Evolutionary conservation across 2,888 invertebrate genomes (phyloP), one percentile per base, ranked within the genome.

Genomic region (Lamellibrachia satsuma): DNA sequence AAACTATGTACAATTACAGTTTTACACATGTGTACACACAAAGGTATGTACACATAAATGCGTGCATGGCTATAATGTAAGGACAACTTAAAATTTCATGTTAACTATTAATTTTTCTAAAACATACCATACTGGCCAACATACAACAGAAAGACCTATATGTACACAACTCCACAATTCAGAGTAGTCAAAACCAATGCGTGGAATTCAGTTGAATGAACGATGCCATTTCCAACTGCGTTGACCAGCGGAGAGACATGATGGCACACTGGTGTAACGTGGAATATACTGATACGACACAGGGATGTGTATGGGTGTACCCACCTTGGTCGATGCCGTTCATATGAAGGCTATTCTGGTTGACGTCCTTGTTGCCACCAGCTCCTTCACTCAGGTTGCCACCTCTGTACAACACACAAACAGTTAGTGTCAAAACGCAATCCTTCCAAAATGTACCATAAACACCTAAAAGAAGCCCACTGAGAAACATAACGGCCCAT

Each of bases 241-340:
- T 22, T 75, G 75, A 75, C 75, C 75, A 75, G 75, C n/a, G 15
- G 75, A 22, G 3, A n/a, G 22, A 22, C 75, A 75, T 1, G 75
- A 75, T 75, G 15, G 6, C 39, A 39, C 39, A 39, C 39, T 39
- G 15, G 15, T 75, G 6, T 22, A 15, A 75, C 22, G 75, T 22
- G 75, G 15, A 22, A 75, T n/a, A 15, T 22, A 22, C 75, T 6
- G 22, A 15, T 75, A n/a, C n/a, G 22, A 75, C 75, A 75, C 15
- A 6, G 75, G 75, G 22, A 15, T 75, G 75, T 75, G 3, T 6
- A 75, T 22, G 75, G n/a, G 75, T 22, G 39, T n/a, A 75, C 75
- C n/a, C 75, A 75, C 75, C 75, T 75, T 75, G 75, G 75, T 75
- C 75, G n/a, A 75, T 75, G 75, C 75, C 75, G 75, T 75, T 75